Evolutionary conservation across 1,140 invertebrate genomes (phyloP), one percentile per base, ranked within the genome.

Genomic region (Megalopta genalis): DNA sequence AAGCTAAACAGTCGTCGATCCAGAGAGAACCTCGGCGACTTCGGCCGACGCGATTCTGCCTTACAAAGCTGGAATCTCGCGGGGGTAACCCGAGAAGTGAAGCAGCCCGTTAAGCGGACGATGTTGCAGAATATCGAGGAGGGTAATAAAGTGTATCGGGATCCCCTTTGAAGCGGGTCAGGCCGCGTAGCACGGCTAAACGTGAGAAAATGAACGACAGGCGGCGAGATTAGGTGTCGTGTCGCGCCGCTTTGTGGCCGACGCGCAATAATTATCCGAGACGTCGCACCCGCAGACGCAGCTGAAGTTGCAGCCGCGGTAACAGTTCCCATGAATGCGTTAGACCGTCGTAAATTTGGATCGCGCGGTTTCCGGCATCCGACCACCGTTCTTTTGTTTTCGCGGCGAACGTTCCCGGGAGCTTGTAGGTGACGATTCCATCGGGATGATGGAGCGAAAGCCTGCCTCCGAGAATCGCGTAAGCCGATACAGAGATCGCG

Each of bases 381-480:
- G 21, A 23, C 71, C n/a, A 16, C n/a, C 2, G 42, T 12, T 32
- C 4, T 46, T 23, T 21, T n/a, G 6, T 14, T 57, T 32, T 9
- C 2, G 16, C 8, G 3, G 6, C 5, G 49, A 21, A 3, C 14
- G 14, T 6, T 16, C 2, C 14, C 54, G 18, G 32, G 37, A 9
- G 18, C 59, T 10, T 14, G 12, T 14, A 27, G n/a, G 27, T 18
- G 25, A 18, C 60, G 12, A 32, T 63, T 63, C 25, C 10, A 49
- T 66, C 46, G 49, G 68, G 49, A 69, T 59, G 63, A 81, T 71
- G 42, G 62, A 76, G 64, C 25, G 62, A 52, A 14, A 74, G 68
- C 25, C 42, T 64, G 46, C 49, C 70, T 84, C 81, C n/a, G 1
- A 39, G 80, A 84, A 84, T n/a, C 42, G 49, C 46, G 80, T 74